Evolutionary conservation across 2,888 invertebrate species (phyloP), one percentile per base, ranked within the genome.

Genomic region (Chalcis sispes): DNA sequence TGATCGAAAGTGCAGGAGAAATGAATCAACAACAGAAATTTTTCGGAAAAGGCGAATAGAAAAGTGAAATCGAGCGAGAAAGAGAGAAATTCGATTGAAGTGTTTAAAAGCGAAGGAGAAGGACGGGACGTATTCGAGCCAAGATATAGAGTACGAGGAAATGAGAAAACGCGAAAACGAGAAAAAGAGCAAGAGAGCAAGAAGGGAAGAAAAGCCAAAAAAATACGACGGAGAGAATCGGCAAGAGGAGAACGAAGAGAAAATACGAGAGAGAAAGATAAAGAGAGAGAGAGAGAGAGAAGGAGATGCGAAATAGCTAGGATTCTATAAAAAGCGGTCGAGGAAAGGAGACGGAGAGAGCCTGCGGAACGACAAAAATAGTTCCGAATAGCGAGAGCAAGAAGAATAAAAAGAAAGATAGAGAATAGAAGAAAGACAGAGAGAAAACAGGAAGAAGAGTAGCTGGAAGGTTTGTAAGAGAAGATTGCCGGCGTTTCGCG

Each of bases 401-500:
- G 10, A 36, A 36, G 36, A 4, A 36, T 36, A 36, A 40, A 8
- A 23, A 23, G 54, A 5, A 42, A 25, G n/a, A 70, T 5, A 2
- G 32, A 66, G 20, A 40, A 36, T 7, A 52, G 10, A 23, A 23
- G 54, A 10, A 42, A 25, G 23, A 70, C 8, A 2, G 32, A 66
- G 20, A 40, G 32, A 46, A 15, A 5, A 8, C 15, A 59, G 23
- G 23, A 32, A n/a, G 18, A 67, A 25, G 56, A 54, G 67, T 54
- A 13, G 40, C 8, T 61, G 25, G 48, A 3, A 40, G 65, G 46
- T 58, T 13, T 32, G 65, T 50, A 65, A 52, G 18, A 54, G 54
- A 36, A 72, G 48, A 65, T 58, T 58, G 72, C 54, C 48, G 59
- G 46, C 4, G 36, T 4, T 36, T 36, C 40, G 64, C 18, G 32